Conservation (phyloP, 2,797 vertebrate genomes). For the Pseudochromis fuscus region DNA sequence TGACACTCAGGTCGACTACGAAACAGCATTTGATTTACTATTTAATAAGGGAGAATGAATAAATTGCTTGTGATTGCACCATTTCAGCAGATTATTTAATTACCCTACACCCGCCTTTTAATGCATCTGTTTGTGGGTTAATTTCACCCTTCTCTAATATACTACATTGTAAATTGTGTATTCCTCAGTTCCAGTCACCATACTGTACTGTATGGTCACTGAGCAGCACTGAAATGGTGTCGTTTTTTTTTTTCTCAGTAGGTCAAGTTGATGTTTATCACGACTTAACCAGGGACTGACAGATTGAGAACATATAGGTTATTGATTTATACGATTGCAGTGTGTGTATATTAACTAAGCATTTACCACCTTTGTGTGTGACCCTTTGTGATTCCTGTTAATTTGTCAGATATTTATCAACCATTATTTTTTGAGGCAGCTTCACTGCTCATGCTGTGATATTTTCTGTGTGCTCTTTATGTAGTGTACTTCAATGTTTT, state of each 20-base stretch:
- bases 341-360: conserved; percentile 3
- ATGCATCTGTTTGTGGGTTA: not conserved
- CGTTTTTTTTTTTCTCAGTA: not conserved
- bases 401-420: conserved; percentile 20
- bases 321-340: conserved; percentile 18
- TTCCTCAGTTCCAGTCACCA: not conserved
- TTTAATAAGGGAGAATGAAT: not conserved
- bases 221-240: not conserved
- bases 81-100: not conserved
- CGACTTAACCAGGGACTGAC: not conserved
- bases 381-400: not conserved
- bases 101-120: not conserved
- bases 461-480: not conserved
- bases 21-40: conserved; percentile 4
- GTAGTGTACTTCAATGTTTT: conserved; percentile 12
- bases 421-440: not conserved
- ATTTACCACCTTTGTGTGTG: not conserved
- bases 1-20: not conserved
- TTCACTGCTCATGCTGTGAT: not conserved
- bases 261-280: conserved; percentile 1
- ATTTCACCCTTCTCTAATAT: not conserved
- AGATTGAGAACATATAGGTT: not conserved
- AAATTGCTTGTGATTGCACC: not conserved
- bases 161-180: not conserved
- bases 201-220: not conserved